Conservation (phyloP, 2,888 invertebrate genomes). For the Melikaiella ostensackeni region DNA sequence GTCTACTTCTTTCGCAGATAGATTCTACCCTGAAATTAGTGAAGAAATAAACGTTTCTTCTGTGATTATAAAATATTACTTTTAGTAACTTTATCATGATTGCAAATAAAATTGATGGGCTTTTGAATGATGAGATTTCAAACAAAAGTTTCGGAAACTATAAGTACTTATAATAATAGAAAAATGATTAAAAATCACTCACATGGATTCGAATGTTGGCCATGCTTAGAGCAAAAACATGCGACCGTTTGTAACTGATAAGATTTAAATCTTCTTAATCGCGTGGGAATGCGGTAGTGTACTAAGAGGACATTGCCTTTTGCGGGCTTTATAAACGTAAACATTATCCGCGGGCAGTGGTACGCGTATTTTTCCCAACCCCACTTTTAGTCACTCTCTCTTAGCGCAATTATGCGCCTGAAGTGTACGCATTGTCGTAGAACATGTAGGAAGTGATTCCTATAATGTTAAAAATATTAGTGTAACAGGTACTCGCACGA, state of each 20-base stretch:
- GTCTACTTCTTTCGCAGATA: too few species aligned
- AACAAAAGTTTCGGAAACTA: too few species aligned
- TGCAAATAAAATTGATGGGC: too few species aligned
- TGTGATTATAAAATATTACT: too few species aligned
- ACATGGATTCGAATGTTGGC: constrained; percentile 46
- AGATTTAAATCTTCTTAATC: constrained; percentile 20
- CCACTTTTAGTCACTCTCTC: constrained; percentile 49
- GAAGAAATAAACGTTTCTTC: too few species aligned
- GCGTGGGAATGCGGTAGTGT: constrained; percentile 40
- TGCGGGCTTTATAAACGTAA: constrained; percentile 54
- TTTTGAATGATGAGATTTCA: too few species aligned
- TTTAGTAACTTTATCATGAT: too few species aligned
- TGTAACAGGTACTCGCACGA: too few species aligned
- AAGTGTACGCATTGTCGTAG: constrained; percentile 49
- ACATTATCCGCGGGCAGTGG: constrained; percentile 50
- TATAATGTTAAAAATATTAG: background rate
- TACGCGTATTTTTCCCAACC: constrained; percentile 44
- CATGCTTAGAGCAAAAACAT: constrained; percentile 39
- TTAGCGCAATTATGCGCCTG: constrained; percentile 49
- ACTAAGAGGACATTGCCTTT: constrained; percentile 49
- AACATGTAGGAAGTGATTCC: constrained; percentile 33
- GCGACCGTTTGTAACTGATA: background rate
- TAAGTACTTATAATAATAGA: background rate
- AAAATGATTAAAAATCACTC: constrained; percentile 39
- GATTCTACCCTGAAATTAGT: too few species aligned